Evolutionary conservation across 2,888 invertebrate species (phyloP), one percentile per base, ranked within the genome.

Genomic region (Rosalia funebris): DNA sequence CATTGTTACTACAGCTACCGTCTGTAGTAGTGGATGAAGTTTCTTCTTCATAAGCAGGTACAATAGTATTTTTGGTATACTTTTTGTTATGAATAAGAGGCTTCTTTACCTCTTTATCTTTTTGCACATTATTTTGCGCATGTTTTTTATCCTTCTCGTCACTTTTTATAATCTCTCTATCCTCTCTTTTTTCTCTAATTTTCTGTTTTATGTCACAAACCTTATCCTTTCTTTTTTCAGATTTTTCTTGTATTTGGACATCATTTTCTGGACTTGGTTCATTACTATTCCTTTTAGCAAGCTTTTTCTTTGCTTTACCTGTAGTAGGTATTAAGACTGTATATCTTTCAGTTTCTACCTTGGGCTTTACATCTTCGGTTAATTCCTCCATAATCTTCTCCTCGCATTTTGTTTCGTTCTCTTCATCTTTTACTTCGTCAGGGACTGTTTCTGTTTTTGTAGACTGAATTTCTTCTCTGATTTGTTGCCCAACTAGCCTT

Each of bases 11-110:
- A 45, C 88, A 89, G 42, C 89, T 89, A 69, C 88, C 88, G 74
- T 89, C 89, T 1, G 89, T 89, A 4, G 89, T 89, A 1, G 88
- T 89, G 0, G 90, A 90, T 5, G 89, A 89, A 1, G 88, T 87
- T 71, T 90, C 90, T 74, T 89, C 89, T 73, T 88, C 88, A 37
- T 83, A 83, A 65, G 81, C 81, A 68, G 71, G 74, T 68, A 71
- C 70, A 66, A 54, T 56, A 63, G 66, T 69, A 62, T 67, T 73
- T 71, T 71, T 70, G 68, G 63, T 66, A 64, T 63, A 57, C 63
- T 68, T 71, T 41, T 73, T 66, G 68, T 73, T 66, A 76, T 56
- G 60, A 57, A 47, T 59, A 54, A 61, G 66, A 46, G 68, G 61
- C 46, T 71, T 70, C 61, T 73, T 69, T 46, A 69, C 59, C 53